phyloP scores from a whole-genome alignment of 2,113 vertebrate species.

The Oncorhynchus nerka region DNA sequence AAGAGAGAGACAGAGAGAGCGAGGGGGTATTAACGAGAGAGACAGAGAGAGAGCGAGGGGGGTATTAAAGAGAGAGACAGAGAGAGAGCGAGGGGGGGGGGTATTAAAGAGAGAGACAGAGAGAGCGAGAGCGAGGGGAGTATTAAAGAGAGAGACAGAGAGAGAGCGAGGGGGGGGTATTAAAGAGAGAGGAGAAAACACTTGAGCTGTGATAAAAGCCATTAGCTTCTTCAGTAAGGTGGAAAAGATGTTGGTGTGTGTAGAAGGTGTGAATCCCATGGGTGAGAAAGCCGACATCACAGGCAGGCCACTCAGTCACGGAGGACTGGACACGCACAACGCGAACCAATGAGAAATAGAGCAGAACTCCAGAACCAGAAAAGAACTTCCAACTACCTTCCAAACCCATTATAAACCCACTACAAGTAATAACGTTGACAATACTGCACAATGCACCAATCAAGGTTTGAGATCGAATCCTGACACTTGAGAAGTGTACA shows the following conservation, averaged over 20 bases:
- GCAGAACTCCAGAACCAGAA: neutral
- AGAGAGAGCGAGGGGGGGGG: too few species aligned
- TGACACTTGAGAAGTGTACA: too few species aligned
- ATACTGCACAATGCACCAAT: neutral
- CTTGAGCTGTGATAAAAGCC: slow-evolving; percentile 2
- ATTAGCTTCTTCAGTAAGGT: slow-evolving; percentile 1
- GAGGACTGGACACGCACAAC: neutral
- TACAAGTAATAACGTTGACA: neutral
- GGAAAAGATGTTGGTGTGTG: neutral
- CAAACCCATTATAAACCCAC: neutral
- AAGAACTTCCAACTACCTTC: neutral
- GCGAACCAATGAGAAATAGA: neutral
- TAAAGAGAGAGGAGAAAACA: neutral
- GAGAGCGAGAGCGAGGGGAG: too few species aligned
- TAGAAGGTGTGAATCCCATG: slow-evolving; percentile 1
- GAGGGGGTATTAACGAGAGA: too few species aligned
- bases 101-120: too few species aligned
- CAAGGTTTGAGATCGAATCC: neutral
- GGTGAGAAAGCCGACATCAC: slow-evolving; percentile 1
- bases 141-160: neutral
- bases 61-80: too few species aligned
- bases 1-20: too few species aligned
- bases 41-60: too few species aligned
- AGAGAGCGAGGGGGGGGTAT: neutral
- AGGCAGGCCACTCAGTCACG: neutral